phyloP scores from a whole-genome alignment of 2,888 invertebrate genomes.

The Lymantria dispar region DNA sequence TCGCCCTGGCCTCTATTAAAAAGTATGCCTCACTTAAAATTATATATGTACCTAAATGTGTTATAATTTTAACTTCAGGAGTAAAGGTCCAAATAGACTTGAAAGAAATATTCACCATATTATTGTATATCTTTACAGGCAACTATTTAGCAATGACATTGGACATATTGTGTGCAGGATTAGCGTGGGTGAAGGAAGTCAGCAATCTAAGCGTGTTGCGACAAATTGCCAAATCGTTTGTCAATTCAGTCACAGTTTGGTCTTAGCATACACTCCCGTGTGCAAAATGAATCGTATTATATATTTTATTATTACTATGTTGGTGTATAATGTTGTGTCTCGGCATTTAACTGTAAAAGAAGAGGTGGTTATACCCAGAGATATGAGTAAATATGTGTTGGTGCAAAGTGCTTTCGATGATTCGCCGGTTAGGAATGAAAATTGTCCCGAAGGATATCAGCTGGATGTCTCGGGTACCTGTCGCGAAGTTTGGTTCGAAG shows the following conservation, averaged over 20 bases:
- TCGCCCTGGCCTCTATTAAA: too few relatives aligned
- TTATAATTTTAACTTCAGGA: too few relatives aligned
- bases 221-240: slow-evolving; percentile 31
- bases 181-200: slow-evolving; percentile 48
- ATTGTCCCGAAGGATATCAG: slow-evolving; percentile 50
- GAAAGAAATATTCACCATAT: too few relatives aligned
- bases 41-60: too few relatives aligned
- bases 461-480: slow-evolving; percentile 52
- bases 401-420: slow-evolving; percentile 43
- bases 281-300: slow-evolving; percentile 26
- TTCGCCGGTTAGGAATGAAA: slow-evolving; percentile 41
- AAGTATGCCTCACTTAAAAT: too few relatives aligned
- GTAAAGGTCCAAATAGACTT: too few relatives aligned
- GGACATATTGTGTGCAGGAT: slow-evolving; percentile 1
- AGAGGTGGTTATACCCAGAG: slow-evolving; percentile 15
- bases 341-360: slow-evolving; percentile 15
- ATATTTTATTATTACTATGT: slow-evolving; percentile 18
- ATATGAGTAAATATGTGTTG: slow-evolving; percentile 32
- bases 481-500: slow-evolving; percentile 64
- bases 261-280: neutral
- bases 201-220: slow-evolving; percentile 30
- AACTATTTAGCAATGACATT: neutral
- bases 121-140: too few relatives aligned
- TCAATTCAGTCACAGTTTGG: slow-evolving; percentile 10
- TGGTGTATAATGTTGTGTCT: slow-evolving; percentile 18